Conservation (phyloP, 92 coral and sea anemone species). For the Paramuricea clavata region DNA sequence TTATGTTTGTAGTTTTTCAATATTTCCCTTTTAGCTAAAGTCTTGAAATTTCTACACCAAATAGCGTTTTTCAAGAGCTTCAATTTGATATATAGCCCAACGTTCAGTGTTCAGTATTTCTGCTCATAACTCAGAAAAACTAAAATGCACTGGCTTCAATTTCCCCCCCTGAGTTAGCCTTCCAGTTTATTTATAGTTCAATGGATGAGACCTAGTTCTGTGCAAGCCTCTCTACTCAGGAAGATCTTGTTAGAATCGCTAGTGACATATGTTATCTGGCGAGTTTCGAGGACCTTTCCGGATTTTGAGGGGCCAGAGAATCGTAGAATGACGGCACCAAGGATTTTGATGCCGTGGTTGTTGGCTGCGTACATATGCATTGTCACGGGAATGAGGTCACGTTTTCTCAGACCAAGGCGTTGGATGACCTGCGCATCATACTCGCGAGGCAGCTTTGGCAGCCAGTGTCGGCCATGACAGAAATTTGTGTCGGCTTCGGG, state of each 20-base stretch:
- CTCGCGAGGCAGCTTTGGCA: slow-evolving; percentile 73
- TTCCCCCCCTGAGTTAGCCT: too few species aligned
- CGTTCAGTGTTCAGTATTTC: too few species aligned
- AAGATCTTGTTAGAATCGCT: slow-evolving; percentile 13
- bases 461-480: slow-evolving; percentile 78
- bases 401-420: not conserved
- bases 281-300: slow-evolving; percentile 2
- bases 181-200: too few species aligned
- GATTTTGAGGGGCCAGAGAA: slow-evolving; percentile 12
- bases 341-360: slow-evolving; percentile 29
- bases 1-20: too few species aligned
- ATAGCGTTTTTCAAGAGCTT: too few species aligned
- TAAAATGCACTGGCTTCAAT: too few species aligned
- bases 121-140: too few species aligned
- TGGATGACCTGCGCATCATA: slow-evolving; percentile 36
- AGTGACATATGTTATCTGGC: slow-evolving; percentile 32
- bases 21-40: too few species aligned
- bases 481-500: slow-evolving; percentile 41
- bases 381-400: slow-evolving; percentile 25
- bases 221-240: slow-evolving; percentile 32
- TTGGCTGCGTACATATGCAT: slow-evolving; percentile 47
- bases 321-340: slow-evolving; percentile 18
- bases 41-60: too few species aligned
- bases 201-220: slow-evolving; percentile 19
- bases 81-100: too few species aligned